Percentiles rank a stretch among this genome's conserved stretches.
Conservation (phyloP, 1,140 invertebrate genomes). For the Reticulitermes speratus region DNA sequence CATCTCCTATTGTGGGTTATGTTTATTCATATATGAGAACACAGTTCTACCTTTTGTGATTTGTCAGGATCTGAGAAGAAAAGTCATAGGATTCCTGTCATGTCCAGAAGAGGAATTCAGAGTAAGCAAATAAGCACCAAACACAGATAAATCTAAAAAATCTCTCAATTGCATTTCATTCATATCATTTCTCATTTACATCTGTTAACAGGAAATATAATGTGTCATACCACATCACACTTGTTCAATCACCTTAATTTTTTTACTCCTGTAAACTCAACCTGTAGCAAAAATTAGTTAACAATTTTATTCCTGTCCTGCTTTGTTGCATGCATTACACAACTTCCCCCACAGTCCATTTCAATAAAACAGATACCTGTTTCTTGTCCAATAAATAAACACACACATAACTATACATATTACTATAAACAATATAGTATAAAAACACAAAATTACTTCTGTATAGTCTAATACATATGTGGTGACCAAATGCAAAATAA, state of each 20-base stretch:
- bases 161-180: constrained; percentile 29
- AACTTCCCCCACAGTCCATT: neutral
- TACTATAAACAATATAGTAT: neutral
- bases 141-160: constrained; percentile 30
- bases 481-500: neutral
- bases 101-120: too few relatives aligned
- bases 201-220: constrained; percentile 14
- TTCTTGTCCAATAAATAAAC: neutral
- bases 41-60: too few relatives aligned
- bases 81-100: too few relatives aligned
- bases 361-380: neutral
- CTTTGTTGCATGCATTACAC: neutral
- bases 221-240: neutral
- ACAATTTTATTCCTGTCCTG: neutral
- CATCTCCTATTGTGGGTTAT: too few relatives aligned
- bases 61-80: too few relatives aligned
- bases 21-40: too few relatives aligned
- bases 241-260: neutral
- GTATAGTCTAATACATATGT: neutral
- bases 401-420: neutral
- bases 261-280: neutral
- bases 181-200: constrained; percentile 27
- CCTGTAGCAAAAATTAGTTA: neutral
- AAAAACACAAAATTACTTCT: neutral
- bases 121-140: neutral